Percentiles rank a stretch among this genome's conserved stretches.
These are phyloP conservation scores for Yoshiicerus persimilis DNA, from an alignment of 1,140 invertebrate species.

Conservation along the genomic window DNA sequence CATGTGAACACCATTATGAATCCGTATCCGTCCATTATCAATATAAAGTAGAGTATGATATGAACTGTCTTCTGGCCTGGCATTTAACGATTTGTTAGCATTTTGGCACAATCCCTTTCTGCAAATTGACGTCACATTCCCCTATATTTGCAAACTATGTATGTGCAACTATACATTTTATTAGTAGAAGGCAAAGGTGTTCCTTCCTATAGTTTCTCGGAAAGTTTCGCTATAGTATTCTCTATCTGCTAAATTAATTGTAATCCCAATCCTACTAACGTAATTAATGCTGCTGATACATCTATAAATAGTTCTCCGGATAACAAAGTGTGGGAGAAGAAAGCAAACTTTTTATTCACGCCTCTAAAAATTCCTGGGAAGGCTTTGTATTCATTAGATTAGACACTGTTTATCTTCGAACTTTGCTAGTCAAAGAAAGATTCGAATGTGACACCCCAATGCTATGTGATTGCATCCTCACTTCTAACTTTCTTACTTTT, in stretches of 20 bases:
- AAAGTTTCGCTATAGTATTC: background rate
- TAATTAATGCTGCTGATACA: background rate
- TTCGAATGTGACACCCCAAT: background rate
- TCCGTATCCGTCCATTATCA: background rate
- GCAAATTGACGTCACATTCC: background rate
- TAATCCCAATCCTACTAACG: too few species aligned
- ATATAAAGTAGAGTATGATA: background rate
- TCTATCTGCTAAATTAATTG: too few species aligned
- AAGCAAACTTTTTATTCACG: background rate
- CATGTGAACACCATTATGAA: background rate
- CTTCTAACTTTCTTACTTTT: background rate
- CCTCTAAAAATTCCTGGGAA: background rate
- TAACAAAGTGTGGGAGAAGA: background rate
- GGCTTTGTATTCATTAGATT: background rate
- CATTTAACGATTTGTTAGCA: background rate
- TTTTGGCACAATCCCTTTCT: background rate
- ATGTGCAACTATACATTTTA: background rate
- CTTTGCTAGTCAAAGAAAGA: background rate
- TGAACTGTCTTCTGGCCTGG: background rate
- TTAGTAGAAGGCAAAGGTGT: background rate
- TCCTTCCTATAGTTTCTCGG: background rate
- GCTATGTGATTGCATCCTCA: background rate
- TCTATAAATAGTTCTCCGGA: background rate
- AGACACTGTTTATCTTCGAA: background rate
- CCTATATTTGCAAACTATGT: background rate